Conservation (phyloP, 2,888 invertebrate species). For the Epiperipatus broadwayi region DNA sequence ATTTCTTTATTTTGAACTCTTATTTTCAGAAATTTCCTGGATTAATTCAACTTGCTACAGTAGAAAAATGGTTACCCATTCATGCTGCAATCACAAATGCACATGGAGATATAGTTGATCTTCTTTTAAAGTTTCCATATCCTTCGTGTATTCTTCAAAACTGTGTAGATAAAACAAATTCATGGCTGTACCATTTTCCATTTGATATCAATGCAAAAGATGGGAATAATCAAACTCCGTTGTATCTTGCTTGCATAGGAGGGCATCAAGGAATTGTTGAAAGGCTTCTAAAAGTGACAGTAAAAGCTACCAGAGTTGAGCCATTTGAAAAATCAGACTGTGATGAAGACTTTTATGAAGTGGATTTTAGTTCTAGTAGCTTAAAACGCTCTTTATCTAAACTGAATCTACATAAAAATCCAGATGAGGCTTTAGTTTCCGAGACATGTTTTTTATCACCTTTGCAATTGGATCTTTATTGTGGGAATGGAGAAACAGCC, state of each 20-base stretch:
- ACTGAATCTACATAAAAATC: too few relatives aligned
- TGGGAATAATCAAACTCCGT: constrained; percentile 68
- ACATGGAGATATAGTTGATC: constrained; percentile 51
- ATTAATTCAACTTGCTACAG: constrained; percentile 61
- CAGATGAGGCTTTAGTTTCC: too few relatives aligned
- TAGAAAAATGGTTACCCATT: constrained; percentile 74
- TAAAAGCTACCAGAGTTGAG: constrained; percentile 37
- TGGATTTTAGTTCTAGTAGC: too few relatives aligned
- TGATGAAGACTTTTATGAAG: too few relatives aligned
- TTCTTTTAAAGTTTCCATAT: constrained; percentile 56
- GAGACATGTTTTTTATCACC: too few relatives aligned
- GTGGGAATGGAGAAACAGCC: constrained; percentile 60
- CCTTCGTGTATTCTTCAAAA: constrained; percentile 44
- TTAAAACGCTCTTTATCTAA: too few relatives aligned
- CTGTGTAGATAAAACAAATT: constrained; percentile 45
- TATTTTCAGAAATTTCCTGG: constrained; percentile 54
- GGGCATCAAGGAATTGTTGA: constrained; percentile 60
- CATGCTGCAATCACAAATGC: constrained; percentile 83
- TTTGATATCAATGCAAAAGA: constrained; percentile 81
- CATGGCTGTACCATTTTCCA: constrained; percentile 65
- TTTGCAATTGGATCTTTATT: constrained; percentile 49
- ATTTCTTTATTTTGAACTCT: background rate
- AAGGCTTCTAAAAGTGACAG: constrained; percentile 48
- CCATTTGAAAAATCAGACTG: too few relatives aligned
- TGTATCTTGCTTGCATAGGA: constrained; percentile 63